A percentile compares a stretch with the other conserved stretches of the same genome.
Conservation (phyloP, 2,113 vertebrate genomes). For the Paracanthobrama guichenoti region DNA sequence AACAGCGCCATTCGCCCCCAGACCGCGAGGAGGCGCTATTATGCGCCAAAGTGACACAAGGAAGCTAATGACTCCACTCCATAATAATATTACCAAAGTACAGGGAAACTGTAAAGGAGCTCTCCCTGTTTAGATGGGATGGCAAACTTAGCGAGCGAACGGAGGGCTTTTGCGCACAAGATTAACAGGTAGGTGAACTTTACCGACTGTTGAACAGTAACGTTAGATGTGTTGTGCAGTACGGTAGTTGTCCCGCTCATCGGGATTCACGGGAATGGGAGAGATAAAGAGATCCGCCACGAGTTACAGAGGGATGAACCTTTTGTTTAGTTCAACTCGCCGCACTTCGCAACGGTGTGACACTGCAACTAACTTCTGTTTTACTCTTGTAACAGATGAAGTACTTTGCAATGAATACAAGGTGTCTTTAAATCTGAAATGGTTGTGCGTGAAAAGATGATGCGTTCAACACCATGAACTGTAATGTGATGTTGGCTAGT, state of each 20-base stretch:
- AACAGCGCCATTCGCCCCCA: slow-evolving; percentile 60
- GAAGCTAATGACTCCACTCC: slow-evolving; percentile 66
- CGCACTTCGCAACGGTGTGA: not conserved
- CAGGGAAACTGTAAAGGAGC: slow-evolving; percentile 45
- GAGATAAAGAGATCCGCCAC: slow-evolving; percentile 43
- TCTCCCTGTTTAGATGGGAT: slow-evolving; percentile 64
- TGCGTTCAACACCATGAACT: not conserved
- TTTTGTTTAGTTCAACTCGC: slow-evolving; percentile 46
- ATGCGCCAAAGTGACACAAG: slow-evolving; percentile 64
- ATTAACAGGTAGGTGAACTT: slow-evolving; percentile 80
- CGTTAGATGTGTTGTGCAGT: not conserved
- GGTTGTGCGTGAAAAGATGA: not conserved
- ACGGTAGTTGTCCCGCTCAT: not conserved
- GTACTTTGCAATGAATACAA: not conserved
- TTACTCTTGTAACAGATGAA: not conserved
- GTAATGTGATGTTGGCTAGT: not conserved
- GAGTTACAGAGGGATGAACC: slow-evolving; percentile 36
- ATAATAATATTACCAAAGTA: slow-evolving; percentile 44
- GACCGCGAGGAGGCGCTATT: slow-evolving; percentile 71
- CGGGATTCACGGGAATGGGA: not conserved
- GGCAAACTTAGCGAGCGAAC: slow-evolving; percentile 79
- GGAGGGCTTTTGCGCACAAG: slow-evolving; percentile 89
- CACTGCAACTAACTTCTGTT: not conserved
- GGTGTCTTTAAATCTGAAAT: not conserved
- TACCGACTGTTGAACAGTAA: too few species aligned